Percentiles rank a stretch among this genome's conserved stretches.
Evolutionary conservation across 2,797 vertebrate genomes (phyloP).

Genomic region (Malacoctenus gilli): DNA sequence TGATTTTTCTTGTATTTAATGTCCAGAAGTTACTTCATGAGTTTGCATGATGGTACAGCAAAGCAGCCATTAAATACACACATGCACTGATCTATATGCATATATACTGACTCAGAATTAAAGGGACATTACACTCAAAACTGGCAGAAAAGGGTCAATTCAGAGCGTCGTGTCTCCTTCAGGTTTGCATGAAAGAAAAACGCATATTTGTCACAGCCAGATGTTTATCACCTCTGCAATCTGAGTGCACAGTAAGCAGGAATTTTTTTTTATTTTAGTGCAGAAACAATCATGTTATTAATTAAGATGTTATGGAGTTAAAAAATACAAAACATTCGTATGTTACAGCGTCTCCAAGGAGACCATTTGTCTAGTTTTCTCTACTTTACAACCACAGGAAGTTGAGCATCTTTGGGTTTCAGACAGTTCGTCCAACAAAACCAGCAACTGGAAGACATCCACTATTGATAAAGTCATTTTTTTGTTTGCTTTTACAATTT

Average conservation of each 20-base stretch:
- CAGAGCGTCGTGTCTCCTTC: neutral
- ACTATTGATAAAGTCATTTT: neutral
- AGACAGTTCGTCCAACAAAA: neutral
- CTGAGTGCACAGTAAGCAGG: conserved; percentile 3
- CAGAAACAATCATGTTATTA: conserved; percentile 4
- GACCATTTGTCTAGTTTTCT: neutral
- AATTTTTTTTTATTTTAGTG: neutral
- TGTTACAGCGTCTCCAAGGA: neutral
- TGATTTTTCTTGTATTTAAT: too few species aligned
- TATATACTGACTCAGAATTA: neutral
- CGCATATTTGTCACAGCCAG: neutral
- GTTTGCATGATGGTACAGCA: conserved; percentile 53
- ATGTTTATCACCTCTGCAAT: neutral
- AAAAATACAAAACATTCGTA: neutral
- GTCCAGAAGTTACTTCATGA: too few species aligned
- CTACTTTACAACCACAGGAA: neutral
- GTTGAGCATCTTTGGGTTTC: conserved; percentile 28
- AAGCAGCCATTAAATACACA: conserved; percentile 29
- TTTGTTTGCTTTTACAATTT: too few species aligned
- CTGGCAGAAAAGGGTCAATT: neutral
- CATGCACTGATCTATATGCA: conserved; percentile 24
- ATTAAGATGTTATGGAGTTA: neutral
- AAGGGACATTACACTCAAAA: conserved; percentile 19
- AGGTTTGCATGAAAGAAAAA: neutral
- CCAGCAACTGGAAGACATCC: conserved; percentile 39